Conservation (phyloP, 2,113 vertebrate species). For the Ammodramus savannarum region DNA sequence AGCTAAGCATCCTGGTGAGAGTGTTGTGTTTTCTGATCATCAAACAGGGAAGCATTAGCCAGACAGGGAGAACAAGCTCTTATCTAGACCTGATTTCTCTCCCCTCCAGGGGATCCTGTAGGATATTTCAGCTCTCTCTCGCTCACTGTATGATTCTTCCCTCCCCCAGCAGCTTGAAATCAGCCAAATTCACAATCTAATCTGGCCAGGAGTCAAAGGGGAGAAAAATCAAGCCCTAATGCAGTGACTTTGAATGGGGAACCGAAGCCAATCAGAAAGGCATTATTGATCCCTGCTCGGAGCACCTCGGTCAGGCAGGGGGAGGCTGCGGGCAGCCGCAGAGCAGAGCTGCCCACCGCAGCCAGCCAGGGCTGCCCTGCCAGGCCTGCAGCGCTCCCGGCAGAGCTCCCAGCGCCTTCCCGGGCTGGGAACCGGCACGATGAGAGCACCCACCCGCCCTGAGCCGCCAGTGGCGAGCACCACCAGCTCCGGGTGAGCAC, state of each 20-base stretch:
- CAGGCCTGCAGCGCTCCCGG: slow-evolving; percentile 12
- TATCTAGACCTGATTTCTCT: slow-evolving; percentile 58
- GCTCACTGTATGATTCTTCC: background rate
- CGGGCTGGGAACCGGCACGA: background rate
- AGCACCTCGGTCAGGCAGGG: background rate
- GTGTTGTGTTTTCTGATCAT: slow-evolving; percentile 42
- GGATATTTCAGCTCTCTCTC: slow-evolving; percentile 53
- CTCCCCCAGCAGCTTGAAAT: slow-evolving; percentile 50
- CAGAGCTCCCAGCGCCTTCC: background rate
- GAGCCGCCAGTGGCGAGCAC: rapidly evolving
- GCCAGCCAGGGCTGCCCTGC: background rate
- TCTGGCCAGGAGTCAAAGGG: slow-evolving; percentile 52
- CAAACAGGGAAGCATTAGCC: slow-evolving; percentile 45
- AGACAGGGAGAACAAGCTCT: slow-evolving; percentile 54
- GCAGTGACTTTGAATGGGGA: slow-evolving; percentile 28
- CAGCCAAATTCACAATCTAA: slow-evolving; percentile 64
- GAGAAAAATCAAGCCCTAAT: slow-evolving; percentile 54
- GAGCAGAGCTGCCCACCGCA: slow-evolving; percentile 10
- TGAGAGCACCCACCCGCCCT: background rate
- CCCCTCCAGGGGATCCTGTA: slow-evolving; percentile 57
- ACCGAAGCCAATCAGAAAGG: slow-evolving; percentile 53
- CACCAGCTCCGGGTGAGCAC: too few species aligned
- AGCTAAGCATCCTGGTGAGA: slow-evolving; percentile 11
- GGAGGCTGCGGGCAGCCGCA: background rate
- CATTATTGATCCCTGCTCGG: background rate